These are phyloP conservation scores for Conomelus anceps DNA, from an alignment of 2,888 invertebrate genomes.

Conservation along the genomic window DNA sequence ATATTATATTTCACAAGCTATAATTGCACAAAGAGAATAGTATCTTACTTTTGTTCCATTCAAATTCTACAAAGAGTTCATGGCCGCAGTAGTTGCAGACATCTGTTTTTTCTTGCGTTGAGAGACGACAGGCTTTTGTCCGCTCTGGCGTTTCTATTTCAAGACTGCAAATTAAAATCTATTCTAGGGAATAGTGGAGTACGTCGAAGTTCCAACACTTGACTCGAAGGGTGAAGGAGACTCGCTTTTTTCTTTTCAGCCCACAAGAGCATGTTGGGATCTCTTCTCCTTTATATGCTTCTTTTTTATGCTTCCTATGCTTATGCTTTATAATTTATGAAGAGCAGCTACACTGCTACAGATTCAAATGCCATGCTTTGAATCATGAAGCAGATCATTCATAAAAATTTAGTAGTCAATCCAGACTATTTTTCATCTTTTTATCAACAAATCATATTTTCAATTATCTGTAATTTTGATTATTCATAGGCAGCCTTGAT, in stretches of 20 bases:
- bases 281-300: not conserved
- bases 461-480: too few species aligned
- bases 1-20: not conserved
- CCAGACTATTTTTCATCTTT: too few species aligned
- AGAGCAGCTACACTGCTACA: too few species aligned
- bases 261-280: not conserved
- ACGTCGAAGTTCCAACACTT: not conserved
- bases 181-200: not conserved
- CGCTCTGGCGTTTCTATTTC: not conserved
- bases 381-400: too few species aligned
- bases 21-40: not conserved
- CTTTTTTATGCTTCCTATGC: not conserved
- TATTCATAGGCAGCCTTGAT: too few species aligned
- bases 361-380: too few species aligned
- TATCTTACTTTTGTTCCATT: not conserved
- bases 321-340: too few species aligned
- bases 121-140: not conserved
- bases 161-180: not conserved
- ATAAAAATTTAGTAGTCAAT: too few species aligned
- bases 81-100: not conserved
- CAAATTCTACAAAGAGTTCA: not conserved
- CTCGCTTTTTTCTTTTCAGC: not conserved
- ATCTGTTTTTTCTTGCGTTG: not conserved
- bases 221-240: too few species aligned
- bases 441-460: too few species aligned